Base-by-base conservation (phyloP, 2,888 invertebrate genomes). In the Drosophila niveifrons region DNA sequence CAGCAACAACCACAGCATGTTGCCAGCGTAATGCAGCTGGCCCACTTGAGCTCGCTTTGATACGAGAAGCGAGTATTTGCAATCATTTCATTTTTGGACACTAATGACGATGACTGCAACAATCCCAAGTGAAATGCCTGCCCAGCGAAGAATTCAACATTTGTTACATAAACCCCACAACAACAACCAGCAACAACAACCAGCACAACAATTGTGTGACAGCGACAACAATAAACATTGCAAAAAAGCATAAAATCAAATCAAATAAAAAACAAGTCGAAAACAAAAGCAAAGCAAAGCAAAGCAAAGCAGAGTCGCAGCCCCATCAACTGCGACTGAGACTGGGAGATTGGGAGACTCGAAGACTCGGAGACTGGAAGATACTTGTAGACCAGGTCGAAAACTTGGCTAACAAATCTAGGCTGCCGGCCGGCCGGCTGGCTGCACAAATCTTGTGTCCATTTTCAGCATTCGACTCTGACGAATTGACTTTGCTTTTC, bases 81-180 rank as follows among this genome's bases (percentile, higher is more conserved):
- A 82, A 82, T 80, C 75, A 82, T 85, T 82, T 85, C 72, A 80
- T 82, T 78, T 82, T 82, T 78, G 83, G 82, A 85, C 86, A 80
- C 78, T 82, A 80, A 80, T 80, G 80, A 81, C 80, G 80, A 80
- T 82, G 82, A 76, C 76, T 80, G 61, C 66, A 62, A 48, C 69
- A 65, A 61, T 48, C 11, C 67, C 72, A 53, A 63, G 61, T 75
- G 78, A 81, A 78, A 78, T 82, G 82, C 75, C 75, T 85, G 82
- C 85, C 82, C 81, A 82, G 85, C 61, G 80, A 78, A 82, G 82
- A 82, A 82, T 82, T 73, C 71, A 75, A 66, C 67, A 56, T 39
- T 36, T 68, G 80, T 82, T 82, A 71, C 80, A 80, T 82, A 82
- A 82, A 69, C 67, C 34, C 34, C 41, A 57, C 44, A 36, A 3